Percentiles rank a stretch among this genome's conserved stretches.
phyloP scores from a whole-genome alignment of 2,888 invertebrate species.

The Morinoia aosen region DNA sequence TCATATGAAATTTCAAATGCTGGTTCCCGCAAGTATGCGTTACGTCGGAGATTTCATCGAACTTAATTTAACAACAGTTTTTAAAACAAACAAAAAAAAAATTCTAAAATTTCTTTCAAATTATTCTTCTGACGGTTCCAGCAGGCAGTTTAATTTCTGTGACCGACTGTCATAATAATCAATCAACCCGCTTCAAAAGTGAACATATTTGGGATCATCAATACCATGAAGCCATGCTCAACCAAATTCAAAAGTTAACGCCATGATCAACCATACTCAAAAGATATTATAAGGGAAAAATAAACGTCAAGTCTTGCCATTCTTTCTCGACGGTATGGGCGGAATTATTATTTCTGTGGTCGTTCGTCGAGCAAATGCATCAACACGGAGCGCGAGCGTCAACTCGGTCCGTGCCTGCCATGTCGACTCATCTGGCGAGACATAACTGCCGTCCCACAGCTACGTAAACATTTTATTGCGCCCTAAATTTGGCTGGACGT shows the following conservation, averaged over 20 bases:
- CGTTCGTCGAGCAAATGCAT: neutral
- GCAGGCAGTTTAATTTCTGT: neutral
- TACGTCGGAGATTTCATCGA: neutral
- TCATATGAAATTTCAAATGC: neutral
- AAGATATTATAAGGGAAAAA: neutral
- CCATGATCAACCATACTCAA: neutral
- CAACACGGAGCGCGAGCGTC: neutral
- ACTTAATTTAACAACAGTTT: neutral
- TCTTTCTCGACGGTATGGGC: neutral
- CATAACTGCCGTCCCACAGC: slow-evolving; percentile 40
- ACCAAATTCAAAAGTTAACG: neutral
- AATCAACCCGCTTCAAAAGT: neutral
- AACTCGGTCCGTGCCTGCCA: neutral
- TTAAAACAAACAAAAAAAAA: neutral
- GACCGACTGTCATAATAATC: neutral
- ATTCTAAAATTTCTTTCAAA: neutral
- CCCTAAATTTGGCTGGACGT: slow-evolving; percentile 27
- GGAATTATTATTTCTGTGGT: neutral
- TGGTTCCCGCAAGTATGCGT: neutral
- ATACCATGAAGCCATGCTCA: neutral
- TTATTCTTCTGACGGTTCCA: neutral
- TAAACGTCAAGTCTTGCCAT: neutral
- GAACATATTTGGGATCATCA: neutral
- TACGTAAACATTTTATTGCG: slow-evolving; percentile 51
- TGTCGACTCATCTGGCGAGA: neutral